Evolutionary conservation across 2,888 invertebrate species (phyloP).

Genomic region (Lamellibrachia columna): DNA sequence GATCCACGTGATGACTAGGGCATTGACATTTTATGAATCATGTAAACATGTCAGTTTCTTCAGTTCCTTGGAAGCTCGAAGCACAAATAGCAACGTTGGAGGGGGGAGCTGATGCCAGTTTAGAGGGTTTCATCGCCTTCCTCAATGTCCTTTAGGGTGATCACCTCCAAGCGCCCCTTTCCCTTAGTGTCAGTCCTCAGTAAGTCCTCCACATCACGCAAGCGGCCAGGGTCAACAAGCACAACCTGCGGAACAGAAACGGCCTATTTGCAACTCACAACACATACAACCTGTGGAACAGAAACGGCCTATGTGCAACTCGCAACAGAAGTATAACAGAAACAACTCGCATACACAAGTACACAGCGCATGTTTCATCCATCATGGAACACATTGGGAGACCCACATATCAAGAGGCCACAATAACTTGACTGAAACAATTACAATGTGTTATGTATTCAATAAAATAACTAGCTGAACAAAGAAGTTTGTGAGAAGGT

Average conservation of each 20-base stretch:
- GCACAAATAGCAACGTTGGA: background rate
- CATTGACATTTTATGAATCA: background rate
- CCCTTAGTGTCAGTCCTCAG: constrained; percentile 79
- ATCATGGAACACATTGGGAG: too few species aligned
- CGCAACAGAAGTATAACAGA: constrained; percentile 56
- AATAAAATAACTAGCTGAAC: too few species aligned
- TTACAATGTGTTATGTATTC: too few species aligned
- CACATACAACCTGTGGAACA: constrained; percentile 62
- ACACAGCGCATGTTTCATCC: too few species aligned
- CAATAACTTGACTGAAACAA: too few species aligned
- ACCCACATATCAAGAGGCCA: too few species aligned
- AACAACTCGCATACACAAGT: too few species aligned
- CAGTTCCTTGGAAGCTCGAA: background rate
- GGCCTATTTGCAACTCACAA: background rate
- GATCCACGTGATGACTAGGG: background rate
- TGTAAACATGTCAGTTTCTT: background rate
- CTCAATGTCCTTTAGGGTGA: constrained; percentile 77
- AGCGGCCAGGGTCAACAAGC: constrained; percentile 91
- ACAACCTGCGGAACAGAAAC: constrained; percentile 66
- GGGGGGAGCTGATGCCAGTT: background rate
- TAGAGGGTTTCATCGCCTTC: constrained; percentile 42
- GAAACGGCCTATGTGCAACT: background rate
- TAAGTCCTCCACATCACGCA: constrained; percentile 86
- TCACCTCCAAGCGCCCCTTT: constrained; percentile 85
- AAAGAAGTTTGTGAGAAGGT: too few species aligned